Evolutionary conservation across 2,797 vertebrate genomes (phyloP).

Genomic region (Acomys russatus): DNA sequence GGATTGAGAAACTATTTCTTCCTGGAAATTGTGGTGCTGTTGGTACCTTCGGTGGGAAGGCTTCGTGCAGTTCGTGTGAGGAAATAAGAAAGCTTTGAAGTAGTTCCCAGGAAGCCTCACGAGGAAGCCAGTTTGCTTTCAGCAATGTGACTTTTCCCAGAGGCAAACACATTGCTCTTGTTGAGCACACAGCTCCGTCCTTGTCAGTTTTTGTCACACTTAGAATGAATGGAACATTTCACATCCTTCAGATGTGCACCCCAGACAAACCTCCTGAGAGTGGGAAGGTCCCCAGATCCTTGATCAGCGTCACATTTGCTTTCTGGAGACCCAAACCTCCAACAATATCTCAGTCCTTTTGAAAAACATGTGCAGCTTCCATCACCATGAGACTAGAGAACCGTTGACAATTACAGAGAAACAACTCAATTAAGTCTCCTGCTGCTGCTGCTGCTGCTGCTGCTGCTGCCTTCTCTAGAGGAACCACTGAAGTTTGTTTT

Average conservation of each 20-base stretch:
- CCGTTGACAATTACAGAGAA: not conserved
- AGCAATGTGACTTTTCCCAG: not conserved
- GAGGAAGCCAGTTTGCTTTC: not conserved
- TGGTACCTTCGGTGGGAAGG: not conserved
- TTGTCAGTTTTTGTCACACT: not conserved
- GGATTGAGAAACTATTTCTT: not conserved
- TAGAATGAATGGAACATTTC: not conserved
- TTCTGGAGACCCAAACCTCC: slow-evolving; percentile 98
- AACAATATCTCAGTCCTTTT: slow-evolving; percentile 96
- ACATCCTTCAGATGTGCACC: not conserved
- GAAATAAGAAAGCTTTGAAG: not conserved
- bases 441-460: not conserved
- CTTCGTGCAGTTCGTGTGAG: not conserved
- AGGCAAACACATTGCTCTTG: not conserved
- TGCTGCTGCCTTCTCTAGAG: not conserved
- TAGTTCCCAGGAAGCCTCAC: not conserved
- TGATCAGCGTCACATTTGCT: slow-evolving; percentile 91
- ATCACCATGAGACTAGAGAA: not conserved
- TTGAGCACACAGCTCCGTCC: not conserved
- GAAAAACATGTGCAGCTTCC: too few species aligned
- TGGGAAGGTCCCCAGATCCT: slow-evolving; percentile 96
- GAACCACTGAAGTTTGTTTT: not conserved
- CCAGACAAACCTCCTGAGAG: slow-evolving; percentile 91
- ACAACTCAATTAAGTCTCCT: not conserved
- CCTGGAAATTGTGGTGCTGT: not conserved